A percentile compares a stretch with the other conserved stretches of the same genome.
These are phyloP conservation scores for Donacobius atricapilla DNA, from an alignment of 2,113 vertebrate genomes.

Conservation along the genomic window DNA sequence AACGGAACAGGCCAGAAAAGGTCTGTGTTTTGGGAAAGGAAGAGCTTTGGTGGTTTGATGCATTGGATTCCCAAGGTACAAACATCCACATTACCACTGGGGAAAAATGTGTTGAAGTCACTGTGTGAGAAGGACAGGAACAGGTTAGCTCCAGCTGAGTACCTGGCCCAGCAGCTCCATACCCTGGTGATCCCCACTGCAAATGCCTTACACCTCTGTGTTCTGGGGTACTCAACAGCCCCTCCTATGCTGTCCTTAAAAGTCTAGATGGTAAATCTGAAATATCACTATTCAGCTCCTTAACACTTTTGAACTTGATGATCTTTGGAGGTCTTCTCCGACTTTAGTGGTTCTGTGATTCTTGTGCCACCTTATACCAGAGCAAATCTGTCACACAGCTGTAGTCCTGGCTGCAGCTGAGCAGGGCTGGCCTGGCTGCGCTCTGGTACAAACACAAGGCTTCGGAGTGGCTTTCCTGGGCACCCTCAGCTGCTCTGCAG, in stretches of 20 bases:
- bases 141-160: neutral
- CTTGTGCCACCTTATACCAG: neutral
- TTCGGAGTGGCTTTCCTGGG: neutral
- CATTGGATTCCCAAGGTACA: neutral
- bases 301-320: neutral
- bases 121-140: neutral
- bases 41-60: neutral
- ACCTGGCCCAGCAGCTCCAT: neutral
- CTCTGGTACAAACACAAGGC: neutral
- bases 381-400: neutral
- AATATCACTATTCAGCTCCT: neutral
- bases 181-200: neutral
- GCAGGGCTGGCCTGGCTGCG: fast-evolving
- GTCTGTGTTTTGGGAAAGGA: neutral
- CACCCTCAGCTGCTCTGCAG: neutral
- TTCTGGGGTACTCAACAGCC: neutral
- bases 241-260: neutral
- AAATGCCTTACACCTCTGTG: fast-evolving
- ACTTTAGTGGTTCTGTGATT: neutral
- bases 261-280: neutral
- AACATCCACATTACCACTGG: neutral
- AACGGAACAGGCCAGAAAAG: neutral
- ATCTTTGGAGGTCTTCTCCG: neutral
- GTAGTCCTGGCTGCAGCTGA: neutral
- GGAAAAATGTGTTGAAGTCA: neutral